These are phyloP conservation scores for Pagrus major DNA, from an alignment of 2,113 vertebrate genomes.

Conservation along the genomic window DNA sequence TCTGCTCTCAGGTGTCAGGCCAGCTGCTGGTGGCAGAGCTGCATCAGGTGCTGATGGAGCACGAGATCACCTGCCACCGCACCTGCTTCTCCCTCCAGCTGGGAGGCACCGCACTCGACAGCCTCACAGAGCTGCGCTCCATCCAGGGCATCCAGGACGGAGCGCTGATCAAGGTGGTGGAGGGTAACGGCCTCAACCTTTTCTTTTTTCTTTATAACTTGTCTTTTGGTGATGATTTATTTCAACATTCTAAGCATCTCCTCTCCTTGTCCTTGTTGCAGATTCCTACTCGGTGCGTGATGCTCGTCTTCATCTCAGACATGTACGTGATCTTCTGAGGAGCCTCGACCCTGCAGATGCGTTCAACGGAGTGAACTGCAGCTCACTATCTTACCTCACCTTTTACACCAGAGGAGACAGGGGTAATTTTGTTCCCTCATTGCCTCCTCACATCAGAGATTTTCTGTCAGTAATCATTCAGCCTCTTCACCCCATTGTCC, in stretches of 20 bases:
- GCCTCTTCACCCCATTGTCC: neutral
- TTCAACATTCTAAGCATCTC: neutral
- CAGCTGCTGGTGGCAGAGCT: constrained; percentile 96
- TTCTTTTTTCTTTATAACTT: neutral
- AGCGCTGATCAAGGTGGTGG: constrained; percentile 90
- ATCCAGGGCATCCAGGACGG: constrained; percentile 91
- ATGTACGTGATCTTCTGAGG: constrained; percentile 93
- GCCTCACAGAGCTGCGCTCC: constrained; percentile 89
- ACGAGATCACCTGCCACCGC: constrained; percentile 92
- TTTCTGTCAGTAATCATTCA: neutral
- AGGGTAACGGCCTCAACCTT: constrained; percentile 85
- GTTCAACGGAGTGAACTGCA: constrained; percentile 94
- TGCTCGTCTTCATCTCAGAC: constrained; percentile 93
- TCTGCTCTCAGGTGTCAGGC: constrained; percentile 88
- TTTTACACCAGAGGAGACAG: constrained; percentile 89
- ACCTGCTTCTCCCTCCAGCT: constrained; percentile 96
- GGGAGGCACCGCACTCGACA: constrained; percentile 89
- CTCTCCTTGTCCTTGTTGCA: constrained; percentile 65
- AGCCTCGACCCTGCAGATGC: constrained; percentile 94
- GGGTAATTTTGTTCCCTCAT: constrained; percentile 40
- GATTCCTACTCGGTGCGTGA: constrained; percentile 94
- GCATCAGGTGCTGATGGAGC: constrained; percentile 96
- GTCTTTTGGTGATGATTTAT: neutral
- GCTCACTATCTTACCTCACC: constrained; percentile 93
- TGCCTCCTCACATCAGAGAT: neutral